These are phyloP conservation scores for Drosophila antonietae DNA, from an alignment of 2,888 invertebrate species.

Conservation along the genomic window DNA sequence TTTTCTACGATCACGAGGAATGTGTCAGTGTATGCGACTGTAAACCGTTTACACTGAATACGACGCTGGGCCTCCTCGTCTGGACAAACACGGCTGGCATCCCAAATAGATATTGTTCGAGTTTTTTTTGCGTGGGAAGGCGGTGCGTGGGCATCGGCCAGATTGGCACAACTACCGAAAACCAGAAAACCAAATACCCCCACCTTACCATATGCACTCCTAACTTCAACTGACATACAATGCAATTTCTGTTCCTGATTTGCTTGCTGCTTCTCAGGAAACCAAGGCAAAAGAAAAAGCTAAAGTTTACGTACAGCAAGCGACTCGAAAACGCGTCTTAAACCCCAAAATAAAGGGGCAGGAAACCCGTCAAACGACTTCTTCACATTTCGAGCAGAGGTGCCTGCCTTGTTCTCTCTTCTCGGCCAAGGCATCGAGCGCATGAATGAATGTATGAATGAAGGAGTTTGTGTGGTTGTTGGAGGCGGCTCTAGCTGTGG, in stretches of 20 bases:
- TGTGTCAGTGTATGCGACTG: conserved; percentile 19
- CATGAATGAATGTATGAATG: conserved; percentile 66
- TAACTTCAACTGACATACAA: conserved; percentile 42
- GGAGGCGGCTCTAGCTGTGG: conserved; percentile 39
- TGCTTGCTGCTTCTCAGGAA: conserved; percentile 43
- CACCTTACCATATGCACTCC: conserved; percentile 20
- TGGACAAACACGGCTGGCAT: conserved; percentile 64
- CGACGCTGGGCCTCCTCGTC: conserved; percentile 46
- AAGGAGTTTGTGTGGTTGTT: conserved; percentile 40
- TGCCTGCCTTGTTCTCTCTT: conserved; percentile 30
- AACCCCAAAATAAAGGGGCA: conserved; percentile 54
- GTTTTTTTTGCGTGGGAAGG: conserved; percentile 63
- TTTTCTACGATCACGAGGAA: conserved; percentile 56
- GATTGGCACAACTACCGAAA: conserved; percentile 26
- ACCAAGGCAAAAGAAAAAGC: conserved; percentile 46
- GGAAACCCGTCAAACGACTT: conserved; percentile 73
- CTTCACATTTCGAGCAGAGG: conserved; percentile 78
- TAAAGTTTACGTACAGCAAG: conserved; percentile 38
- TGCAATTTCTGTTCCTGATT: conserved; percentile 33
- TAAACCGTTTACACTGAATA: conserved; percentile 61
- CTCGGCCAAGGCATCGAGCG: conserved; percentile 50
- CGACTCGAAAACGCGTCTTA: conserved; percentile 41
- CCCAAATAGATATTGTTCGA: conserved; percentile 53
- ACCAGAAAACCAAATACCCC: conserved; percentile 25
- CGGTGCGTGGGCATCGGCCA: conserved; percentile 55